These are phyloP conservation scores for Scolopax bukidnonensis DNA, from an alignment of 2,797 vertebrate species.

Conservation along the genomic window DNA sequence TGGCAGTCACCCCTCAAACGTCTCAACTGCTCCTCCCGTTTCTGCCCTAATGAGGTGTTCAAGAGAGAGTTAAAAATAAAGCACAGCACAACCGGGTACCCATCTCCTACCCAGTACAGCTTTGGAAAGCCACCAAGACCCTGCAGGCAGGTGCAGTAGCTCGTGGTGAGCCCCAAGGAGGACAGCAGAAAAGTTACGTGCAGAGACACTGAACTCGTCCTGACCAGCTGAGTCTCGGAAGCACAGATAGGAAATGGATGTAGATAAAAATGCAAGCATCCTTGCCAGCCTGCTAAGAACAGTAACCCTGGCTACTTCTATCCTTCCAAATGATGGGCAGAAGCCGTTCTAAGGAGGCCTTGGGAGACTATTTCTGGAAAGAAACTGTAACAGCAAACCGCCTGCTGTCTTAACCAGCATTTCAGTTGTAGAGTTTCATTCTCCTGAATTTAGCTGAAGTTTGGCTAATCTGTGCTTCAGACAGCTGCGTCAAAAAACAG, in stretches of 20 bases:
- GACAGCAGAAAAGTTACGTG: accelerated
- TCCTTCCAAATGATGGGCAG: not conserved
- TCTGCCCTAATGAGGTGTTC: not conserved
- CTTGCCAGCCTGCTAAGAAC: not conserved
- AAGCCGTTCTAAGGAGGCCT: not conserved
- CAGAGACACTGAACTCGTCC: accelerated
- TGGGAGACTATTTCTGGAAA: not conserved
- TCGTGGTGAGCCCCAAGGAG: not conserved
- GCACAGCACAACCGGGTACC: not conserved
- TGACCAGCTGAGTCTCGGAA: not conserved
- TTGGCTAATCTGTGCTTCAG: not conserved
- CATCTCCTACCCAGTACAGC: not conserved
- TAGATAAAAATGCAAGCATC: not conserved
- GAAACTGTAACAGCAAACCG: not conserved
- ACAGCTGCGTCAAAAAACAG: not conserved
- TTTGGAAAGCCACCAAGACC: not conserved
- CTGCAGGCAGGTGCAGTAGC: not conserved
- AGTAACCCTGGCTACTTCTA: not conserved
- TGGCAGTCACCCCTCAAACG: not conserved
- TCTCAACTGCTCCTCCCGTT: not conserved
- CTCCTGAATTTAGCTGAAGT: not conserved
- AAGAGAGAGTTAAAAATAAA: not conserved
- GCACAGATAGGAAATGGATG: not conserved
- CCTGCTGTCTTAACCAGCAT: not conserved
- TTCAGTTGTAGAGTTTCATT: not conserved